Evolutionary conservation across 2,113 vertebrate genomes (phyloP).

Genomic region (Orientallactaga bullata): DNA sequence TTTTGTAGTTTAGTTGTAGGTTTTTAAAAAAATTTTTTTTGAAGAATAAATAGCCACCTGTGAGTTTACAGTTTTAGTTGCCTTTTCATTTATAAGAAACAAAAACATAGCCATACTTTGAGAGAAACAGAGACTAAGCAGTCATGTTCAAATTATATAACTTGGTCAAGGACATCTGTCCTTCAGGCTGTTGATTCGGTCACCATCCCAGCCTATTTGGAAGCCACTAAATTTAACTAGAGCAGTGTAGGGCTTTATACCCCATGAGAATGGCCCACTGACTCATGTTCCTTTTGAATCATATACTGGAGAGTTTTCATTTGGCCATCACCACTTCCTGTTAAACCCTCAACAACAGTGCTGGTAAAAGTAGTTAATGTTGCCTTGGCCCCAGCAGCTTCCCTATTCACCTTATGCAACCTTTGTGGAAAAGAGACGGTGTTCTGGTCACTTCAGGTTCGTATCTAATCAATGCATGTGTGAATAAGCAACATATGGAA

Average conservation of each 20-base stretch:
- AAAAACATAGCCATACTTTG: neutral
- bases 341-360: neutral
- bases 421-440: slow-evolving; percentile 2
- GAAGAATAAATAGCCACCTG: neutral
- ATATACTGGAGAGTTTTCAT: neutral
- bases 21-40: neutral
- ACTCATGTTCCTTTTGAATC: neutral
- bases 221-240: neutral
- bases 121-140: neutral
- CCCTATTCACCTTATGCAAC: neutral
- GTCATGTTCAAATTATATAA: slow-evolving; percentile 30
- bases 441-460: neutral
- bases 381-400: neutral
- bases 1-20: neutral
- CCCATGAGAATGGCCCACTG: rapidly evolving
- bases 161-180: neutral
- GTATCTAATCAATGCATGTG: slow-evolving; percentile 12
- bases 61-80: neutral
- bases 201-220: neutral
- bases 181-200: slow-evolving; percentile 9
- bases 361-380: neutral
- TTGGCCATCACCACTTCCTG: neutral
- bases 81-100: neutral
- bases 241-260: neutral
- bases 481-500: neutral